phyloP scores from a whole-genome alignment of 1,140 invertebrate species.

The Drosophila pectinifera region DNA sequence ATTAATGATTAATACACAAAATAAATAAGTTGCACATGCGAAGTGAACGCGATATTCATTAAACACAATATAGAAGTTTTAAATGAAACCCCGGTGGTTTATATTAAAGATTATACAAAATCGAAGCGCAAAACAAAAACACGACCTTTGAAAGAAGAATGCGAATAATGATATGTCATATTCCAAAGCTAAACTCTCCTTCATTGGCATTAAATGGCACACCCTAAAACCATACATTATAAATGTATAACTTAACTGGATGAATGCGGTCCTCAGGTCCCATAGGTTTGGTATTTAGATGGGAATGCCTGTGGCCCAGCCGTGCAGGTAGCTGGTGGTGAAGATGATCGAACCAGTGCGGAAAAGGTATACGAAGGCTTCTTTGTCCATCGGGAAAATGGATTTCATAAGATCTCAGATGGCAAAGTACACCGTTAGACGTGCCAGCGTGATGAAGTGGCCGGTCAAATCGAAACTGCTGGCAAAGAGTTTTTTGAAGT shows the following conservation, averaged over 20 bases:
- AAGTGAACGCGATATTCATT: too few species aligned
- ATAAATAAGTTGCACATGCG: too few species aligned
- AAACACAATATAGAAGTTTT: too few species aligned
- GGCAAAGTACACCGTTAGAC: constrained; percentile 87
- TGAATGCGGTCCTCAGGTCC: background rate
- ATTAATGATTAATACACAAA: too few species aligned
- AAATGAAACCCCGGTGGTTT: too few species aligned
- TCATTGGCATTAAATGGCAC: constrained; percentile 69
- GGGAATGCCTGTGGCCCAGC: constrained; percentile 85
- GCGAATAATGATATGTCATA: constrained; percentile 60
- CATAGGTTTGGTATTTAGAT: constrained; percentile 42
- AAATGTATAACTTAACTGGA: constrained; percentile 75
- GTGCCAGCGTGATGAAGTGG: constrained; percentile 87
- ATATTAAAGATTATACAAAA: too few species aligned
- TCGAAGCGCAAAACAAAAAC: too few species aligned
- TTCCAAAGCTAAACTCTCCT: constrained; percentile 69
- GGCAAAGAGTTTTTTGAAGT: constrained; percentile 86
- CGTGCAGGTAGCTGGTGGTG: constrained; percentile 85
- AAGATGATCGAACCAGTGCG: constrained; percentile 90
- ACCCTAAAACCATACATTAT: constrained; percentile 51
- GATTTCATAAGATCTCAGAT: constrained; percentile 86
- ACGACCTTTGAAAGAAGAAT: too few species aligned
- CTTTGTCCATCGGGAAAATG: constrained; percentile 87
- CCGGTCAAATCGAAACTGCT: constrained; percentile 87
- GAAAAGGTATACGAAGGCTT: constrained; percentile 87